Base-by-base conservation (phyloP, 2,888 invertebrate species). In the Calameuta filiformis region DNA sequence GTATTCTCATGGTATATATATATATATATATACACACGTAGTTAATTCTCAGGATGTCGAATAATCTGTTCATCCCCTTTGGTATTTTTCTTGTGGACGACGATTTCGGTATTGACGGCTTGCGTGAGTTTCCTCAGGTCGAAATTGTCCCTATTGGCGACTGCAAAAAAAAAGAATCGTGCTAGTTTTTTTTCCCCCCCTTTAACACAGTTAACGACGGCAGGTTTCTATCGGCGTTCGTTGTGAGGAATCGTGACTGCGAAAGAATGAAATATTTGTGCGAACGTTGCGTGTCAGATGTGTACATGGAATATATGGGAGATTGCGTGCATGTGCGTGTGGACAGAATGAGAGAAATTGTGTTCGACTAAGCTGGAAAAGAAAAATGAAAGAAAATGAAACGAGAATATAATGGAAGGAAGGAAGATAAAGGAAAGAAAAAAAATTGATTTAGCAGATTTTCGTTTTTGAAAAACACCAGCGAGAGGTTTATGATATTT, bases 401-500 rank as follows among this genome's bases (percentile, higher is more conserved):
- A 77, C 78, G 73, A 40, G 77, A 75, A 79, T 76, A 79, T 76
- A 79, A 76, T 81, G 79, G 80, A 79, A 76, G 79, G 35, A 37
- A 56, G 2, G 56, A 56, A 9, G 9, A 77, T 12, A 81, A 77
- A 71, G 69, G 80, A 82, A 77, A 33, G 33, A 33, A 35, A 77
- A 56, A 74, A 79, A 82, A 77, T 34, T 69, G 75, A 79, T 73
- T 80, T 75, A 80, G 79, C 79, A 80, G 75, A 77, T 81, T 76
- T 80, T 79, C 79, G 81, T 68, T 81, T 79, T 75, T 76, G 77
- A 12, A 11, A 79, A 79, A 80, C 77, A 83, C 82, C 85, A 81
- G 83, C 84, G 85, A 85, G 79, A 82, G 84, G 79, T 84, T 84
- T 80, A 71, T 79, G 77, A 84, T 82, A 84, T 85, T 85, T 85